Conservation (phyloP, 2,797 vertebrate genomes). For the Semaprochilodus insignis region DNA sequence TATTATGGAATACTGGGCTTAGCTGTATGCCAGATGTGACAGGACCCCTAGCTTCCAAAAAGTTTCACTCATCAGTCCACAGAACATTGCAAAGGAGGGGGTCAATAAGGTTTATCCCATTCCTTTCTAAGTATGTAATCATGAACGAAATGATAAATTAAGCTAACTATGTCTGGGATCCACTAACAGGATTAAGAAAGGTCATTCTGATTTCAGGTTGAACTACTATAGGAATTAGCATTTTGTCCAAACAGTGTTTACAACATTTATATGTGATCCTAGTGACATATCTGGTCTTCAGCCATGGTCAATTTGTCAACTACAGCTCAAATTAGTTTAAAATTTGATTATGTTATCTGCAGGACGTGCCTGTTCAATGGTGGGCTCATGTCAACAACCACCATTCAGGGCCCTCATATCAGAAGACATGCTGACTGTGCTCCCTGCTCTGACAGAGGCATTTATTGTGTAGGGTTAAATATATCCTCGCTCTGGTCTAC, state of each 20-base stretch:
- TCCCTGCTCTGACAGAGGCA: slow-evolving; percentile 76
- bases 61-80: no score
- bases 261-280: not conserved
- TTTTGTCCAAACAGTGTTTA: not conserved
- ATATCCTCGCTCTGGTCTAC: slow-evolving; percentile 67
- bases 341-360: not conserved
- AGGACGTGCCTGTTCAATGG: not conserved
- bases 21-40: no score
- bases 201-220: no score
- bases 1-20: no score
- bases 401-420: slow-evolving; percentile 55
- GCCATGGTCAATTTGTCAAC: not conserved
- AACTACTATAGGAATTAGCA: not conserved
- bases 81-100: no score
- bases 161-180: not conserved
- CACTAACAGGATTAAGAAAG: not conserved
- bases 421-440: slow-evolving; percentile 78
- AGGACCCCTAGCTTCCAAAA: no score
- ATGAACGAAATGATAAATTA: not conserved
- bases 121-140: no score
- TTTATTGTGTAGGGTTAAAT: slow-evolving; percentile 82
- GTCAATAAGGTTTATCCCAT: no score
- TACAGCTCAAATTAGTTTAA: not conserved
- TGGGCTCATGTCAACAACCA: not conserved
- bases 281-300: not conserved